Evolutionary conservation across 2,888 invertebrate species (phyloP).

Genomic region (Eristalinus aeneus): DNA sequence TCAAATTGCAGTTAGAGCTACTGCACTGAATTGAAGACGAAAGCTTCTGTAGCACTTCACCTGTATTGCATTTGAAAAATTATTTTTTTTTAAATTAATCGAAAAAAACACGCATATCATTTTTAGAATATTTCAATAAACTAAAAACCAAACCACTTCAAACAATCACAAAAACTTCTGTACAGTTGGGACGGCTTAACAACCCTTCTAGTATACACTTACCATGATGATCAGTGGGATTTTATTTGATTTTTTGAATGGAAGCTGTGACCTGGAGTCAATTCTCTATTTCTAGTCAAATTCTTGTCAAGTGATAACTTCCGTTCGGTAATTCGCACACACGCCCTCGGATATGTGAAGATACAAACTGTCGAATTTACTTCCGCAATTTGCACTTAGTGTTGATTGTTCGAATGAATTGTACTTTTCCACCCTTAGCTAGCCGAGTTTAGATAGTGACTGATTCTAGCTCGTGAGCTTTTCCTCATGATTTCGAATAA

Average conservation of each 20-base stretch:
- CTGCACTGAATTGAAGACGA: background rate
- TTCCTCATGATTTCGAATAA: conserved; percentile 29
- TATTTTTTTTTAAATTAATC: background rate
- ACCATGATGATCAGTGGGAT: conserved; percentile 61
- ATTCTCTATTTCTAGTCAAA: conserved; percentile 18
- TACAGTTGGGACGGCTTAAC: background rate
- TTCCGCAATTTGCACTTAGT: conserved; percentile 48
- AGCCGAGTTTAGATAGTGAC: conserved; percentile 52
- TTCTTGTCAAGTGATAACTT: conserved; percentile 21
- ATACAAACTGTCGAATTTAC: conserved; percentile 11
- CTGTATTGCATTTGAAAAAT: background rate
- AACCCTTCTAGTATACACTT: conserved; percentile 25
- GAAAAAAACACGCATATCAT: background rate
- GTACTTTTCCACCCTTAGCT: conserved; percentile 51
- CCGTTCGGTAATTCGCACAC: conserved; percentile 17
- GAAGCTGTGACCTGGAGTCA: conserved; percentile 10
- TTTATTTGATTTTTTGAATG: conserved; percentile 35
- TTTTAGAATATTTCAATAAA: conserved; percentile 10
- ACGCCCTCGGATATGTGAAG: conserved; percentile 17
- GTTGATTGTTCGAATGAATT: background rate
- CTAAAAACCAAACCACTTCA: conserved; percentile 49
- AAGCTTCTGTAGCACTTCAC: background rate
- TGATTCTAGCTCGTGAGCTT: conserved; percentile 49
- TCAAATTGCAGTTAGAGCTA: conserved; percentile 19
- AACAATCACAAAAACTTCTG: conserved; percentile 15